phyloP scores from a whole-genome alignment of 2,888 invertebrate genomes.

The Sialis lutaria region DNA sequence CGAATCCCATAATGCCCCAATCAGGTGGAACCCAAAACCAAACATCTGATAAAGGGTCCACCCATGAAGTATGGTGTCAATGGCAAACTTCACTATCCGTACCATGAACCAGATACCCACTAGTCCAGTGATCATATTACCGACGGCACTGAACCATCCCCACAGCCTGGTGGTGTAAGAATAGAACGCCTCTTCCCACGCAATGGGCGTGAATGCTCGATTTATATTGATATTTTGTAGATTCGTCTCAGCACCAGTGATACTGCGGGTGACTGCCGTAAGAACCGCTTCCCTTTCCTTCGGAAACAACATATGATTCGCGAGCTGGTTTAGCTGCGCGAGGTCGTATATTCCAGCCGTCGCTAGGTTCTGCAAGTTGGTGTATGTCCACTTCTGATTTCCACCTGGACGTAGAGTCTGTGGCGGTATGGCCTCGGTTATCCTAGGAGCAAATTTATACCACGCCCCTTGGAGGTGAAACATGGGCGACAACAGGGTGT shows the following conservation, averaged over 20 bases:
- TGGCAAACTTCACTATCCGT: neutral
- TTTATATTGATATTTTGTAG: no score
- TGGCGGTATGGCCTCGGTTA: neutral
- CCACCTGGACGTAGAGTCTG: neutral
- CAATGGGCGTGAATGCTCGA: no score
- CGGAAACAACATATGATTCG: neutral
- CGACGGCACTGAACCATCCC: no score
- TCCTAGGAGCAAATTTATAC: neutral
- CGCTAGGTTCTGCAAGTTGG: neutral
- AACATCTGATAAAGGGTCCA: no score
- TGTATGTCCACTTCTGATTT: neutral
- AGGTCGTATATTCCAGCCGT: neutral
- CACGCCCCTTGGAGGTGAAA: neutral
- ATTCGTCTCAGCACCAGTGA: no score
- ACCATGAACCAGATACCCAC: no score
- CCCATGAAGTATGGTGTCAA: neutral
- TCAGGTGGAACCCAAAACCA: no score
- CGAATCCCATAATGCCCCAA: no score
- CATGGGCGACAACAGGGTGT: neutral
- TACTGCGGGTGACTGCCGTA: no score
- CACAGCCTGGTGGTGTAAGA: no score
- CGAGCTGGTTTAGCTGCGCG: neutral
- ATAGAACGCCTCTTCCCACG: no score
- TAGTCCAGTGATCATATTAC: no score
- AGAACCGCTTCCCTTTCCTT: neutral